These are phyloP conservation scores for Schizotus pectinicornis DNA, from an alignment of 2,888 invertebrate genomes.

Conservation along the genomic window DNA sequence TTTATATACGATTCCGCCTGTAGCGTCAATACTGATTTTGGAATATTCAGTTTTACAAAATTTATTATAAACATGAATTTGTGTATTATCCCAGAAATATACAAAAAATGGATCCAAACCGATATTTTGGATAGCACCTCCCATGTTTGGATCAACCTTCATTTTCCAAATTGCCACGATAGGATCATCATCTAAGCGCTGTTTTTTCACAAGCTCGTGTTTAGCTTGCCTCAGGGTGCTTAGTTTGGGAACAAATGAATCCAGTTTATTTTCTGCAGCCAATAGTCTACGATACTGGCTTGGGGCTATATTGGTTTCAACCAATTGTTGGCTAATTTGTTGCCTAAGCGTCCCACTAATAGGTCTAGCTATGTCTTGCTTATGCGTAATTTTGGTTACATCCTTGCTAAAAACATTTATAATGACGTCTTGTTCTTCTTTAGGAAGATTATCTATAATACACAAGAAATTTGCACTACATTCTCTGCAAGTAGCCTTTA, in stretches of 20 bases:
- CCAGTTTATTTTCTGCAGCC: no score
- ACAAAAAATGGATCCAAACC: conserved; percentile 11
- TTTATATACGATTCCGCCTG: conserved; percentile 27
- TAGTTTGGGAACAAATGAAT: neutral
- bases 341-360: no score
- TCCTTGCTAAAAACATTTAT: no score
- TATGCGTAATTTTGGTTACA: no score
- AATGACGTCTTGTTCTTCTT: no score
- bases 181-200: conserved; percentile 9
- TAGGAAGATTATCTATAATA: no score
- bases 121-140: conserved; percentile 5
- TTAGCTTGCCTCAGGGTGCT: neutral
- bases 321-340: no score
- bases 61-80: conserved; percentile 14
- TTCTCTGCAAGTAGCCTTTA: no score
- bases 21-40: conserved; percentile 26
- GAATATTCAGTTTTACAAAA: conserved; percentile 8
- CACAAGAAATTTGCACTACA: no score
- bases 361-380: no score
- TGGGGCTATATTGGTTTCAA: no score
- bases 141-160: neutral
- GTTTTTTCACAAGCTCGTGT: neutral
- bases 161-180: conserved; percentile 5
- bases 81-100: conserved; percentile 4
- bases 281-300: no score